These are phyloP conservation scores for Agonopterix heracliana DNA, from an alignment of 2,888 invertebrate genomes.

Conservation along the genomic window DNA sequence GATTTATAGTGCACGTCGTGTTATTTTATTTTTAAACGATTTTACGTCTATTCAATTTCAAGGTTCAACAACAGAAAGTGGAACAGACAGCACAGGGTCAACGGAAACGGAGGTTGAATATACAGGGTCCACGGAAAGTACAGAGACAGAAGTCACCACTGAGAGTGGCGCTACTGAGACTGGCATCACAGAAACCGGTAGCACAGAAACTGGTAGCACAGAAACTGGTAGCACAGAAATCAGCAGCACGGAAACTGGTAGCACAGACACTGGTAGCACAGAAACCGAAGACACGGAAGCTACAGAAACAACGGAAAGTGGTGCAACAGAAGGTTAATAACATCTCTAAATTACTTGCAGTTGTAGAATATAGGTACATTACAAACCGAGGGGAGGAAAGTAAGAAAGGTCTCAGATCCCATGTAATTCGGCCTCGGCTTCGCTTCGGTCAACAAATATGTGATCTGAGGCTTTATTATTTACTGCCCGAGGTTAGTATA, in stretches of 20 bases:
- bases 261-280: conserved; percentile 13
- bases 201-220: conserved; percentile 12
- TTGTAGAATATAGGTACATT: no score
- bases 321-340: conserved; percentile 5
- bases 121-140: conserved; percentile 7
- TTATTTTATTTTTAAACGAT: neutral
- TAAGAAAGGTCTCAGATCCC: no score
- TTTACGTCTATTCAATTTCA: neutral
- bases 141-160: conserved; percentile 7
- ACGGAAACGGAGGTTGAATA: conserved; percentile 4
- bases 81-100: conserved; percentile 4
- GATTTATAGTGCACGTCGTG: no score
- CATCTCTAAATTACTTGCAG: neutral
- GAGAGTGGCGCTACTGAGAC: conserved; percentile 13
- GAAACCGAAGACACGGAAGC: conserved; percentile 3
- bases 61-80: conserved; percentile 10
- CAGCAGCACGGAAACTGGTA: conserved; percentile 7
- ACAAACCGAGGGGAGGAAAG: no score
- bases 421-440: no score
- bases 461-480: no score
- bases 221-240: conserved; percentile 7
- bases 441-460: no score
- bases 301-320: conserved; percentile 9
- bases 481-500: no score
- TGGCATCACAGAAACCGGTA: conserved; percentile 5